Evolutionary conservation across 2,888 invertebrate genomes (phyloP), one percentile per base, ranked within the genome.

Genomic region (Erynnis tages): DNA sequence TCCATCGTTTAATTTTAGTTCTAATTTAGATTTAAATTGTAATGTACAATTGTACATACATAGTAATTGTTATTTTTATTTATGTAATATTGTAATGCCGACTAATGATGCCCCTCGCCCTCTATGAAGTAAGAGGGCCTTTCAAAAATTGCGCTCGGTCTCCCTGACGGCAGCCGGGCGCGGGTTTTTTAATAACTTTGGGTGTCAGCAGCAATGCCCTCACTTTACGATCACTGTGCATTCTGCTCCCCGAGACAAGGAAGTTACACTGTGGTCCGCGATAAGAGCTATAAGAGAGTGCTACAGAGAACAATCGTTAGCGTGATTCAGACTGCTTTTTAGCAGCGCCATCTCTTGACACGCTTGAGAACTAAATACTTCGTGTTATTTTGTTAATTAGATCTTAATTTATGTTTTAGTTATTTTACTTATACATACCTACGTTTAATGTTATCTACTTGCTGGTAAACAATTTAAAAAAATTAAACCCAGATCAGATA

Each of bases 201-300:
- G 94, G 93, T 93, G 94, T 92, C 93, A 94, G 95, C 95, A 95
- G 90, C 91, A 94, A 93, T 94, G 93, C 90, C 91, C 95, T 95
- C 95, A 94, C 95, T 93, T 93, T 64, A 92, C 94, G 95, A 92
- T 95, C 95, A 94, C 92, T 91, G 95, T 91, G 93, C 93, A 94
- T 93, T 94, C 91, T 92, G 95, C 95, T 94, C 95, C 94, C 94
- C 93, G 85, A 93, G 94, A 95, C 95, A 94, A 95, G 93, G 94
- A 94, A 91, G 90, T 88, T 59, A 0, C 0, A 0, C 0, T 0
- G 4, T 2, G 1, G 4, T 2, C 8, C 8, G n/a, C 2, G 4
- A 21, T 1, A 2, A 1, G 2, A 11, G 16, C n/a, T 25, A 47
- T 53, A 56, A 50, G 49, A 58, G 4, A 45, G 46, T 32, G 21